These are phyloP conservation scores for Allacma fusca DNA, from an alignment of 2,888 invertebrate species.

Conservation along the genomic window DNA sequence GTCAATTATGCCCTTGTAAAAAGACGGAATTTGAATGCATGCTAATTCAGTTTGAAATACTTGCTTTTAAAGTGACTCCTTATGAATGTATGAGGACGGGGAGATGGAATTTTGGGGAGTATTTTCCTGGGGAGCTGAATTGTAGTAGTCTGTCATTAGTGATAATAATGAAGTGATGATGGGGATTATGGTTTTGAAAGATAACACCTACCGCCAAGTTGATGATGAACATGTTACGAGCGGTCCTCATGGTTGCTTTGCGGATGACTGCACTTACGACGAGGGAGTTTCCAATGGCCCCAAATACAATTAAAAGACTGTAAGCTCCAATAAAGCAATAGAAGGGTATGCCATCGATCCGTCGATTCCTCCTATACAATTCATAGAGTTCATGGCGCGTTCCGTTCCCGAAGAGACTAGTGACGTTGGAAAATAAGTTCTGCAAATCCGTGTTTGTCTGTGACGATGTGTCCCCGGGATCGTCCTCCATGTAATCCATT, in stretches of 20 bases:
- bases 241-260: constrained; percentile 89
- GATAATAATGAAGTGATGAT: constrained; percentile 1
- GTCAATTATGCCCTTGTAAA: no score
- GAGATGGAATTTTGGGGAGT: background rate
- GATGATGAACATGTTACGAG: constrained; percentile 91
- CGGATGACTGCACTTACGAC: constrained; percentile 81
- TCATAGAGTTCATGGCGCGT: constrained; percentile 44
- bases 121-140: background rate
- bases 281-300: constrained; percentile 84
- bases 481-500: constrained; percentile 17
- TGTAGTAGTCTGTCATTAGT: background rate
- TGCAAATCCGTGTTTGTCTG: constrained; percentile 1
- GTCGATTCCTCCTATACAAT: constrained; percentile 68
- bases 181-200: constrained; percentile 12
- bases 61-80: no score
- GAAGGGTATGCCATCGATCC: constrained; percentile 75
- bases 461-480: constrained; percentile 2
- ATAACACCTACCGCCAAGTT: constrained; percentile 76
- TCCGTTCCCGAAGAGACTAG: background rate
- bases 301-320: constrained; percentile 78
- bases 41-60: no score
- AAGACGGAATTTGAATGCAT: no score
- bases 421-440: background rate
- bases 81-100: background rate
- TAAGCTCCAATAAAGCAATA: constrained; percentile 75